Evolutionary conservation across 1,140 invertebrate genomes (phyloP).

Genomic region (Bombus pyrosoma): DNA sequence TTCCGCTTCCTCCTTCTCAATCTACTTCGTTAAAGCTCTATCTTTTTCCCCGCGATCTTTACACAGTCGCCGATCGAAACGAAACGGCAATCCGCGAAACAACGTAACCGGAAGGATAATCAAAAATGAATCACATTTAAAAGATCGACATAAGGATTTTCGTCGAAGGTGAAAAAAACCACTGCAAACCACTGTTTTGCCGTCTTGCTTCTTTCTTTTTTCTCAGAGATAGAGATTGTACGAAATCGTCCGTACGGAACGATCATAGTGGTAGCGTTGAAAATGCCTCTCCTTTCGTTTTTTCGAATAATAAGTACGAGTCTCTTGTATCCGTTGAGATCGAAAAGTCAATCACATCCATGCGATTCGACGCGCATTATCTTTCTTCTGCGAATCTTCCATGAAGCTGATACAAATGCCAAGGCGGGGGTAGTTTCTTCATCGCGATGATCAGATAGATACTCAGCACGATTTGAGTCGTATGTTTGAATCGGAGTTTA

Average conservation of each 20-base stretch:
- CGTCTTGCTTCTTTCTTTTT: neutral
- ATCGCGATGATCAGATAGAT: too few species aligned
- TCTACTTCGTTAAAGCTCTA: neutral
- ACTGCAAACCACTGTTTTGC: too few species aligned
- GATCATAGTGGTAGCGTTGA: neutral
- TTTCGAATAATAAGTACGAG: neutral
- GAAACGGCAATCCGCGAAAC: neutral
- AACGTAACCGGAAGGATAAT: neutral
- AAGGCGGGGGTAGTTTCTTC: too few species aligned
- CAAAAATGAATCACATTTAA: slow-evolving; percentile 17
- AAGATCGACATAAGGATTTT: neutral
- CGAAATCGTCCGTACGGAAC: neutral
- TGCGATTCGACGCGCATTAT: neutral
- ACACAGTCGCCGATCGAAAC: neutral
- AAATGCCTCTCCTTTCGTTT: neutral
- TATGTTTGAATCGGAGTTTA: too few species aligned
- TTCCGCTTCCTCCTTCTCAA: neutral
- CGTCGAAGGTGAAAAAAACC: slow-evolving; percentile 20
- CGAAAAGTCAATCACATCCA: neutral
- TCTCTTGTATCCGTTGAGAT: neutral
- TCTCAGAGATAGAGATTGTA: neutral
- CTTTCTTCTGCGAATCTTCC: neutral
- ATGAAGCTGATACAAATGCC: neutral
- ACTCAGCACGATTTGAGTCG: fast-evolving
- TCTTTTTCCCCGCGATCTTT: neutral